Base-by-base conservation (phyloP, 2,888 invertebrate genomes). In the Mylabris sibirica region DNA sequence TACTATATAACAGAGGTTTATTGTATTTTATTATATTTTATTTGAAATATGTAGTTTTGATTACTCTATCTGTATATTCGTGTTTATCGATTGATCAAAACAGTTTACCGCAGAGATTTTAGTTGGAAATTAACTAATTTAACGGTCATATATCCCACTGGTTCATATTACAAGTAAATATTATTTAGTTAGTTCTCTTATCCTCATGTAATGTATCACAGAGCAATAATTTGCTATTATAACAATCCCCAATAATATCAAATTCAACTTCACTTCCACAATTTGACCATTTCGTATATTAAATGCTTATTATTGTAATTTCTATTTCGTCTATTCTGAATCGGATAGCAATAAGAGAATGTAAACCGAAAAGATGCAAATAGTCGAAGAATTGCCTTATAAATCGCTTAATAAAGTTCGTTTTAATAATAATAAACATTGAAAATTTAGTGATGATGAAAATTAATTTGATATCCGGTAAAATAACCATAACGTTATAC, bases 71-170 rank as follows among this genome's bases (percentile, higher is more conserved):
- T 8, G 14, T 41, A 8, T 41, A 41, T 41, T 41, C 3, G 4
- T 41, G 20, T 57, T 24, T 57, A 57, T 57, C 57, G 57, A 57
- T 57, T 57, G 22, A 57, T 57, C 4, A 49, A 5, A 30, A 4
- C 20, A 57, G 57, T 22, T 57, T 57, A 57, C 57, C 57, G 24
- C 24, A 57, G 57, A 57, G 57, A 57, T 24, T 57, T 57, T 57
- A 57, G 12, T 4, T 57, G 5, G 57, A 57, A 57, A 57, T 24
- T 57, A 57, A 57, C 57, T 57, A 57, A 57, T 57, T 57, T 57
- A 57, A 57, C 57, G 57, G 24, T 14, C 57, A 57, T 20, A 57
- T 57, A 57, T 57, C 57, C 57, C 57, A 57, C 24, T 22, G 24
- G 57, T 11, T 57, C 14, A 24, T 12, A 57, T 57, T 57, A 57